Conservation (phyloP, 37 sponge, comb jelly and placozoan species). For the Crambe crambe region DNA sequence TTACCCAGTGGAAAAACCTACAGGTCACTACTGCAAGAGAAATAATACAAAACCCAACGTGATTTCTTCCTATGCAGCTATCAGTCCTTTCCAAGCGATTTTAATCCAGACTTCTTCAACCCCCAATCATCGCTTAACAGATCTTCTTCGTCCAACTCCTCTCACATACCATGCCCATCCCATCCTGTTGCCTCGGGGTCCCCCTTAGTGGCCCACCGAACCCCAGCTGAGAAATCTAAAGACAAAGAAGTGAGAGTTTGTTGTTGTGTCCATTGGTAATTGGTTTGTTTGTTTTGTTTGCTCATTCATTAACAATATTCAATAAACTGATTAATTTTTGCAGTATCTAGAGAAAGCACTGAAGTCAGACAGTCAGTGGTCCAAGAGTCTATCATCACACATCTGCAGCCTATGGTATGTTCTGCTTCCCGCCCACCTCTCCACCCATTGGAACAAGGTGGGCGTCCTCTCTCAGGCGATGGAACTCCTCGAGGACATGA, state of each 20-base stretch:
- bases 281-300: background rate
- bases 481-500: slow-evolving; percentile 57
- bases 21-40: too few relatives aligned
- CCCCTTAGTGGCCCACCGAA: slow-evolving; percentile 41
- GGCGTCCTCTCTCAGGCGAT: slow-evolving; percentile 58
- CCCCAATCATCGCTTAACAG: background rate
- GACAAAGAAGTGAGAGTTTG: slow-evolving; percentile 41
- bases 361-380: slow-evolving; percentile 25
- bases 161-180: background rate
- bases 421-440: slow-evolving; percentile 60
- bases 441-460: slow-evolving; percentile 75
- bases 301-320: background rate
- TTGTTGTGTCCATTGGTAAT: too few relatives aligned
- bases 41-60: too few relatives aligned
- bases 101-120: slow-evolving; percentile 45
- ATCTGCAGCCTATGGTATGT: slow-evolving; percentile 78
- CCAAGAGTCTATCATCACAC: slow-evolving; percentile 53
- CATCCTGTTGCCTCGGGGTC: background rate
- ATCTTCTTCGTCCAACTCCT: background rate
- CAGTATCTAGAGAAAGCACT: slow-evolving; percentile 21
- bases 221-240: slow-evolving; percentile 63
- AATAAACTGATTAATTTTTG: background rate
- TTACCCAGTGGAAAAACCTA: slow-evolving; percentile 47
- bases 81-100: slow-evolving; percentile 33
- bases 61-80: slow-evolving; percentile 43